phyloP scores from a whole-genome alignment of 2,888 invertebrate genomes.

The Diadegma fenestrale region DNA sequence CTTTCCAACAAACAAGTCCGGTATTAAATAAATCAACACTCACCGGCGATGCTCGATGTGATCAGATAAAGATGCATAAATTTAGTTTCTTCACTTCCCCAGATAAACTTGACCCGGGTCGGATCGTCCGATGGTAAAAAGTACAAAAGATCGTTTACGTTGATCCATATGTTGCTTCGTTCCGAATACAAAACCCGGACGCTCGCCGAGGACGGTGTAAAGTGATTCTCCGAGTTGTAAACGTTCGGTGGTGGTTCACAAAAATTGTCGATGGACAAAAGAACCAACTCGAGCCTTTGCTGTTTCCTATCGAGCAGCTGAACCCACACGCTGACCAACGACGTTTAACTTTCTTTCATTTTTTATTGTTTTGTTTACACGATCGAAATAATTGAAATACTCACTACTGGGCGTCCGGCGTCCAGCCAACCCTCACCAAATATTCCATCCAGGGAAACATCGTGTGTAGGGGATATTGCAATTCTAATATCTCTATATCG shows the following conservation, averaged over 20 bases:
- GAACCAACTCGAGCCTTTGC: slow-evolving; percentile 92
- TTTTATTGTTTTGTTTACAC: too few species aligned
- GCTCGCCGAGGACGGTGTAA: slow-evolving; percentile 83
- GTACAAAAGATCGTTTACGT: slow-evolving; percentile 95
- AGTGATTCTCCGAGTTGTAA: slow-evolving; percentile 85
- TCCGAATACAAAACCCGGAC: slow-evolving; percentile 88
- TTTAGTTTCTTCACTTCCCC: slow-evolving; percentile 97
- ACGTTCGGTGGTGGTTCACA: slow-evolving; percentile 86
- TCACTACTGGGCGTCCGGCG: slow-evolving; percentile 95
- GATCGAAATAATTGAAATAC: slow-evolving; percentile 79
- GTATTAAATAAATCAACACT: slow-evolving; percentile 1
- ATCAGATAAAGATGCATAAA: slow-evolving; percentile 95
- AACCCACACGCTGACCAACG: slow-evolving; percentile 92
- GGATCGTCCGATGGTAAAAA: slow-evolving; percentile 89
- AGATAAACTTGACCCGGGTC: slow-evolving; percentile 89
- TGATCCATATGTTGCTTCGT: slow-evolving; percentile 94
- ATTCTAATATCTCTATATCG: slow-evolving; percentile 91
- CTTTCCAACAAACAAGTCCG: background rate
- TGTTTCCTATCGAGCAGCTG: slow-evolving; percentile 96
- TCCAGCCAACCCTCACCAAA: slow-evolving; percentile 97
- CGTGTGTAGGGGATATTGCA: slow-evolving; percentile 91
- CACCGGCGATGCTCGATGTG: slow-evolving; percentile 87
- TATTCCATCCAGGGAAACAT: slow-evolving; percentile 98
- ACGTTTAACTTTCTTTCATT: background rate
- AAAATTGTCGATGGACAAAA: slow-evolving; percentile 93